Percentiles rank a stretch among this genome's conserved stretches.
These are phyloP conservation scores for Plemyria rubiginata DNA, from an alignment of 2,888 invertebrate genomes.

Conservation along the genomic window DNA sequence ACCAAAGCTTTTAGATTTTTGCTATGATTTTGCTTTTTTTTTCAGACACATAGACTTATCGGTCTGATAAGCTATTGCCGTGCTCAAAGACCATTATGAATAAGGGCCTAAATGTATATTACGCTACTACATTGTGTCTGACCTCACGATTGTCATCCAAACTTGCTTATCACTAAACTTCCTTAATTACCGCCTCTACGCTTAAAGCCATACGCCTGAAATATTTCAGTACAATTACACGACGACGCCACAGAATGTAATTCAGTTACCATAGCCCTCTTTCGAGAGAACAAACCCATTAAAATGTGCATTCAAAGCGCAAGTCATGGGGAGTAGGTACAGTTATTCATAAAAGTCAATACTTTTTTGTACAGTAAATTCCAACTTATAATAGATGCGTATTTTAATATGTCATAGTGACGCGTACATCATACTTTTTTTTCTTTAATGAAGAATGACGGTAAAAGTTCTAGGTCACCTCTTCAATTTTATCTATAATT, in stretches of 20 bases:
- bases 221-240: conserved; percentile 60
- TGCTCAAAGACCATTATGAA: too few species aligned
- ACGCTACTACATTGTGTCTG: conserved; percentile 19
- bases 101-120: too few species aligned
- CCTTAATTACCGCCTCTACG: conserved; percentile 26
- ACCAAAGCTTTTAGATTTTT: too few species aligned
- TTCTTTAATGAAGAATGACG: too few species aligned
- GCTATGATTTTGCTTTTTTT: too few species aligned
- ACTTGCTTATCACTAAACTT: conserved; percentile 31
- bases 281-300: conserved; percentile 67
- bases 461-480: too few species aligned
- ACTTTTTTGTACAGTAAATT: neutral
- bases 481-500: too few species aligned
- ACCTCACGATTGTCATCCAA: conserved; percentile 27
- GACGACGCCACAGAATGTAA: conserved; percentile 29
- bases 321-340: conserved; percentile 67
- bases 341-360: conserved; percentile 17
- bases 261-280: conserved; percentile 45
- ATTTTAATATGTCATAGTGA: too few species aligned
- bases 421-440: too few species aligned
- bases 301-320: conserved; percentile 79
- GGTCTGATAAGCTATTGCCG: too few species aligned
- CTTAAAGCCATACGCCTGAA: conserved; percentile 36
- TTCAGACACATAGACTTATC: too few species aligned
- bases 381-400: too few species aligned